Conservation (phyloP, 2,888 invertebrate species). For the Amiota minor region DNA sequence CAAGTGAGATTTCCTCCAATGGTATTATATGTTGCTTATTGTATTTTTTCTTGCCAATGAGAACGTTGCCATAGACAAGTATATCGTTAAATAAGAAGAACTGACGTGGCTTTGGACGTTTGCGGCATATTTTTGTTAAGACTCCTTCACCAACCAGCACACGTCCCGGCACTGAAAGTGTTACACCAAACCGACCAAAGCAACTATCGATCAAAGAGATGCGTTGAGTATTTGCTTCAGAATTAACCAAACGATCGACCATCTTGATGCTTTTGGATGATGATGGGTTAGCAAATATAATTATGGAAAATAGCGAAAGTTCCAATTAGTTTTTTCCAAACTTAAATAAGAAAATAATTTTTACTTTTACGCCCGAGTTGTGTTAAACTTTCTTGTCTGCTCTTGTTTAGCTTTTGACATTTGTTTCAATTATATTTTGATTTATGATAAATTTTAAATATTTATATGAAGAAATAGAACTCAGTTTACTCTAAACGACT, state of each 20-base stretch:
- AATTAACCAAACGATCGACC: conserved; percentile 87
- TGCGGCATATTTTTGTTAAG: conserved; percentile 98
- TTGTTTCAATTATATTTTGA: no score
- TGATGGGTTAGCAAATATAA: no score
- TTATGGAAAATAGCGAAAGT: background rate
- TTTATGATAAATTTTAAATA: no score
- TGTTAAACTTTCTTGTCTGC: conserved; percentile 6
- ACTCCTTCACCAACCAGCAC: conserved; percentile 99
- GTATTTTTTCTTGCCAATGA: conserved; percentile 98
- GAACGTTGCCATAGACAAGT: conserved; percentile 97
- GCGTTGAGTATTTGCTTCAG: conserved; percentile 91
- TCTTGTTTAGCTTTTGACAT: background rate
- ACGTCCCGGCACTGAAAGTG: conserved; percentile 91
- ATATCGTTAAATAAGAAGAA: conserved; percentile 99
- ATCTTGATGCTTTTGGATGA: conserved; percentile 46
- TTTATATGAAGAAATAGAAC: no score
- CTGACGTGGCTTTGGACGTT: conserved; percentile 97
- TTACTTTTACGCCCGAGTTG: background rate
- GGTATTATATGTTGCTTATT: conserved; percentile 99
- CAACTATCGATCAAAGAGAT: conserved; percentile 98
- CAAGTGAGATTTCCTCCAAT: conserved; percentile 93
- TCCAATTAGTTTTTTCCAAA: no score
- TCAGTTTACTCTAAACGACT: no score
- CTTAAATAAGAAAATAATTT: no score
- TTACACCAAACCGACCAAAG: conserved; percentile 86